phyloP scores from a whole-genome alignment of 1,140 invertebrate species.

The Calycopis cecrops region DNA sequence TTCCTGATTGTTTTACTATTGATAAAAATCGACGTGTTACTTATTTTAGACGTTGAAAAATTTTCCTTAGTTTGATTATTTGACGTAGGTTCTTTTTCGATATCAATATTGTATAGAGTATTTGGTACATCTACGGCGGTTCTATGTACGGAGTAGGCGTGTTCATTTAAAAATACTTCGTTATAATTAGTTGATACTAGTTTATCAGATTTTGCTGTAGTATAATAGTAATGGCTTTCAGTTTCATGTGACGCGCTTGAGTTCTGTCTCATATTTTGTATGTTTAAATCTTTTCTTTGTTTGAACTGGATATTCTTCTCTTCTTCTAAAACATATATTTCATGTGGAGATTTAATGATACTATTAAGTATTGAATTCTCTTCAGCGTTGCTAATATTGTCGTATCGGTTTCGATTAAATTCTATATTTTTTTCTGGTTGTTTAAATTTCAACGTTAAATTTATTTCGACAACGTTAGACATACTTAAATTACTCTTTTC shows the following conservation, averaged over 20 bases:
- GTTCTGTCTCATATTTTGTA: constrained; percentile 49
- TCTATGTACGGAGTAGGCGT: constrained; percentile 41
- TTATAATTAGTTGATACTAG: constrained; percentile 52
- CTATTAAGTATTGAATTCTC: constrained; percentile 15
- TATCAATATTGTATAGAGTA: constrained; percentile 8
- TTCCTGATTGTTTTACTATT: too few relatives aligned
- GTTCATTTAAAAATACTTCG: constrained; percentile 30
- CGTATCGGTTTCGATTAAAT: too few relatives aligned
- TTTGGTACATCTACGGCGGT: constrained; percentile 24
- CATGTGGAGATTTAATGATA: constrained; percentile 22
- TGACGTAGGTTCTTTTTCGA: too few relatives aligned
- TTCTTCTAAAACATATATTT: constrained; percentile 32
- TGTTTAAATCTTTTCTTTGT: constrained; percentile 44
- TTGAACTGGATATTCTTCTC: constrained; percentile 11
- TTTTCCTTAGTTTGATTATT: too few relatives aligned
- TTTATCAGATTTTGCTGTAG: constrained; percentile 44
- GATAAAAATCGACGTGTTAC: too few relatives aligned
- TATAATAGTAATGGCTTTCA: constrained; percentile 27
- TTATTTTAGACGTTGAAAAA: too few relatives aligned
- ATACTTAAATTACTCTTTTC: constrained; percentile 33
- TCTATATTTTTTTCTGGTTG: constrained; percentile 30
- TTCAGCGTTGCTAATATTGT: constrained; percentile 13
- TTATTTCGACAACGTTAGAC: constrained; percentile 47
- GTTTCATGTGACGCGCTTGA: constrained; percentile 18
- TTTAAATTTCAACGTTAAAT: constrained; percentile 46